A percentile compares a stretch with the other conserved stretches of the same genome.
Evolutionary conservation across 2,797 vertebrate species (phyloP).

Genomic region (Ptychadena robeensis): DNA sequence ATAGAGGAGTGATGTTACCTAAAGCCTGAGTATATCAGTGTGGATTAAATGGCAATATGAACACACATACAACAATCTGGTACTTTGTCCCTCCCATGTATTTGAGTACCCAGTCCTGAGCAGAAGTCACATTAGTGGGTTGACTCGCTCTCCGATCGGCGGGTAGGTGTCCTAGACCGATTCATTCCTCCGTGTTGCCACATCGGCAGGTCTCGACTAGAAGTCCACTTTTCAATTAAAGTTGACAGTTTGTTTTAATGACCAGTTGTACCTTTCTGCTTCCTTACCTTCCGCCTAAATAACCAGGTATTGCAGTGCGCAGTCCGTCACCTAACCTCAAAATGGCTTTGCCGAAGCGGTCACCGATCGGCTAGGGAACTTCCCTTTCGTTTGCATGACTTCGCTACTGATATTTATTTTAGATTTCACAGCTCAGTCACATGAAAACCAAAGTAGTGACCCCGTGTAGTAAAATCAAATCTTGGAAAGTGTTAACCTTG

Average conservation of each 20-base stretch:
- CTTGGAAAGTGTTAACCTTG: slow-evolving; percentile 85
- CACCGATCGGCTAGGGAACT: slow-evolving; percentile 69
- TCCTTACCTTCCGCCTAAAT: slow-evolving; percentile 4
- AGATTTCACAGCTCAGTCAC: slow-evolving; percentile 31
- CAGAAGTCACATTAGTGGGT: too few species aligned
- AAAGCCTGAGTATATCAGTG: too few species aligned
- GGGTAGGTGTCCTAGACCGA: too few species aligned
- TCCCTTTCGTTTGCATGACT: slow-evolving; percentile 54
- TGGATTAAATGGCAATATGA: too few species aligned
- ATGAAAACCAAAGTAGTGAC: slow-evolving; percentile 51
- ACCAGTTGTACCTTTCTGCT: slow-evolving; percentile 31
- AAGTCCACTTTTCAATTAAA: background rate
- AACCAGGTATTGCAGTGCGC: slow-evolving; percentile 3
- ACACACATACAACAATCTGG: too few species aligned
- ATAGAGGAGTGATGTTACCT: too few species aligned
- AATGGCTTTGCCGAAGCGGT: slow-evolving; percentile 82
- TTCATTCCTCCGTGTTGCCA: background rate
- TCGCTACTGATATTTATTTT: slow-evolving; percentile 65
- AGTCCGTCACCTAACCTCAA: slow-evolving; percentile 65
- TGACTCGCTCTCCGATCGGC: too few species aligned
- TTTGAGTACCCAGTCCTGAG: background rate
- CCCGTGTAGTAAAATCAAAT: slow-evolving; percentile 67
- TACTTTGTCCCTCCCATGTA: background rate
- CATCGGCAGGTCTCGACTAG: background rate
- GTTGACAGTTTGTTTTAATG: background rate